Conservation (phyloP, 2,888 invertebrate genomes). For the Steinernema carpocapsae region DNA sequence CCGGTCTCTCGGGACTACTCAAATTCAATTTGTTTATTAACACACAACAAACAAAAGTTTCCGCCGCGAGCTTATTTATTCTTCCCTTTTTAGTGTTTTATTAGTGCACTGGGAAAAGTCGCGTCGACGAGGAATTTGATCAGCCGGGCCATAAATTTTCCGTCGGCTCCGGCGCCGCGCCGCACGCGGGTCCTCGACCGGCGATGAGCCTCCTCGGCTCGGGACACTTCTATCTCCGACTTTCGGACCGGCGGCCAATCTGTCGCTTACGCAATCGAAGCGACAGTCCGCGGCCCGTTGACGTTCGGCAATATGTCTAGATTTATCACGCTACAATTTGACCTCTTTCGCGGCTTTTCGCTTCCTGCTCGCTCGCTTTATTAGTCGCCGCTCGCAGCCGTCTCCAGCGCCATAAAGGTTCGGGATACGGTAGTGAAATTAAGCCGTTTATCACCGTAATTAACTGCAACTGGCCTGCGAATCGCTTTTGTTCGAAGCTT, state of each 20-base stretch:
- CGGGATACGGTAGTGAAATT: slow-evolving; percentile 2
- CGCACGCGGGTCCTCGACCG: background rate
- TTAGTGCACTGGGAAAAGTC: slow-evolving; percentile 56
- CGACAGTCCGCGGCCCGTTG: slow-evolving; percentile 28
- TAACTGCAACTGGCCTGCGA: background rate
- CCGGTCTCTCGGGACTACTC: background rate
- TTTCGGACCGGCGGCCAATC: background rate
- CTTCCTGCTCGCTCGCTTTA: background rate
- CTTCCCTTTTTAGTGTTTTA: slow-evolving; percentile 52
- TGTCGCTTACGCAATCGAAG: slow-evolving; percentile 25
- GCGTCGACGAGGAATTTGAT: slow-evolving; percentile 20
- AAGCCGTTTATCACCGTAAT: slow-evolving; percentile 17
- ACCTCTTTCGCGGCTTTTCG: slow-evolving; percentile 3
- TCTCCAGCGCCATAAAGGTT: slow-evolving; percentile 1
- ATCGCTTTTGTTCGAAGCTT: no score
- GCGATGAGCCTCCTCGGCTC: background rate
- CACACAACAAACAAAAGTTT: slow-evolving; percentile 6
- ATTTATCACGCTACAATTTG: slow-evolving; percentile 32
- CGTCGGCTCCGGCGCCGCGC: slow-evolving; percentile 40
- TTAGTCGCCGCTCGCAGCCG: background rate
- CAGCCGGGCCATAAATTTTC: slow-evolving; percentile 49
- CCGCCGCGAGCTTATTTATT: slow-evolving; percentile 13
- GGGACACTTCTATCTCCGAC: background rate
- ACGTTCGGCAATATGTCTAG: slow-evolving; percentile 32
- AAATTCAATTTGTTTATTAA: slow-evolving; percentile 33